These are phyloP conservation scores for Hybos culiciformis DNA, from an alignment of 2,888 invertebrate species.

Conservation along the genomic window DNA sequence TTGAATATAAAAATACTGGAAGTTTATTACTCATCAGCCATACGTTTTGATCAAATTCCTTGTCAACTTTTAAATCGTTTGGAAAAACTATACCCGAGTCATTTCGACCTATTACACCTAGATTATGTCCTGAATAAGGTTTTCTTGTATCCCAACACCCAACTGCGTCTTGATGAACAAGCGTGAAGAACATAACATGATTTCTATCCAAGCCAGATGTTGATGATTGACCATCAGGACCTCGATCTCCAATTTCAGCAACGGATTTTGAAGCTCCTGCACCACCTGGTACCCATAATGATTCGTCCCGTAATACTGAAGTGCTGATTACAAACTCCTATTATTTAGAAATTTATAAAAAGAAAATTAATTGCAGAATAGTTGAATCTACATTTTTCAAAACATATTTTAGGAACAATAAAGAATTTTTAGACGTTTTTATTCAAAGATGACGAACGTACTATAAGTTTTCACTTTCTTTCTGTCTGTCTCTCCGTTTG, in stretches of 20 bases:
- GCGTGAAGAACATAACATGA: constrained; percentile 62
- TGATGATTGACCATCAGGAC: constrained; percentile 52
- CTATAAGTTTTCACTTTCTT: no score
- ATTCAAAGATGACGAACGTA: no score
- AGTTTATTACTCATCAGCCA: constrained; percentile 67
- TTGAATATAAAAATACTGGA: constrained; percentile 56
- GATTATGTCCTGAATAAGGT: constrained; percentile 47
- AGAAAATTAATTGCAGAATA: neutral
- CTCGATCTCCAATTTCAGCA: constrained; percentile 38
- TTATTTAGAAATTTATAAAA: constrained; percentile 3
- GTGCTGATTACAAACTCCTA: constrained; percentile 59
- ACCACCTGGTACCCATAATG: constrained; percentile 30
- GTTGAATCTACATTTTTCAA: neutral
- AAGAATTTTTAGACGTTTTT: no score
- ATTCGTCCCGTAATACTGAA: constrained; percentile 48
- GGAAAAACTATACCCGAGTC: constrained; percentile 42
- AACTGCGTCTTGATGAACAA: constrained; percentile 59
- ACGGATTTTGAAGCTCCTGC: constrained; percentile 27
- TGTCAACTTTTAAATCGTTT: constrained; percentile 66
- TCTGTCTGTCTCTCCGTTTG: no score
- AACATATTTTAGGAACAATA: no score
- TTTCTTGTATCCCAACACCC: constrained; percentile 70
- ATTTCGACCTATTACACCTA: constrained; percentile 49
- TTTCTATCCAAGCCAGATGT: constrained; percentile 56
- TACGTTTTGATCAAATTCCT: constrained; percentile 46